Percentiles rank a stretch among this genome's conserved stretches.
Evolutionary conservation across 2,113 vertebrate species (phyloP).

Genomic region (Paratilapia polleni): DNA sequence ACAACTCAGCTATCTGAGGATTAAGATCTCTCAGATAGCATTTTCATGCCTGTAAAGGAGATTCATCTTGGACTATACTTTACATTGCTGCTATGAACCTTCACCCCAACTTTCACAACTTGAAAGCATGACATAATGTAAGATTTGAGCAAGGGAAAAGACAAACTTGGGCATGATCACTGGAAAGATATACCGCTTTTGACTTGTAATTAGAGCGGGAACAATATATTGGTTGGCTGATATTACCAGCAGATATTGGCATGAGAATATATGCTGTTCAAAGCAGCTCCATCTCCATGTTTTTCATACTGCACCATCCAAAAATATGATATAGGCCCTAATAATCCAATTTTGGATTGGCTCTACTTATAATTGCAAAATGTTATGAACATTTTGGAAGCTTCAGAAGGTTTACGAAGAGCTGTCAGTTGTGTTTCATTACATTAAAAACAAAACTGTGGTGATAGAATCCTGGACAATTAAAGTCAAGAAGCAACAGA

Average conservation of each 20-base stretch:
- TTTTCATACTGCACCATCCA: no score
- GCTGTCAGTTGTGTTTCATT: not conserved
- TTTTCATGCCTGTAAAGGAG: not conserved
- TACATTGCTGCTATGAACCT: not conserved
- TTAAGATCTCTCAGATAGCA: not conserved
- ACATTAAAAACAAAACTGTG: not conserved
- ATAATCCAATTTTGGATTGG: no score
- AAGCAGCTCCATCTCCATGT: not conserved
- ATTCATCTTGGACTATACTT: not conserved
- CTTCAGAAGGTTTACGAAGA: not conserved
- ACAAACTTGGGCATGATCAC: not conserved
- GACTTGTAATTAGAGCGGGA: not conserved
- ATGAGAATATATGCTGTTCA: not conserved
- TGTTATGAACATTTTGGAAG: conserved; percentile 1
- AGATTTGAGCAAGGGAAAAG: not conserved
- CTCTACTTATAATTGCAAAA: not conserved
- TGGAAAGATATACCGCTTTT: conserved; percentile 6
- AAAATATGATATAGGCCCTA: no score
- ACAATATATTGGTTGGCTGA: not conserved
- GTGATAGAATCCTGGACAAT: no score
- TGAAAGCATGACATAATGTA: not conserved
- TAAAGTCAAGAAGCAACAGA: no score
- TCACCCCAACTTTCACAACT: not conserved
- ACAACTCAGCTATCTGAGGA: not conserved
- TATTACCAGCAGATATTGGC: not conserved